These are phyloP conservation scores for Drepana falcataria DNA, from an alignment of 2,888 invertebrate genomes.

Conservation along the genomic window DNA sequence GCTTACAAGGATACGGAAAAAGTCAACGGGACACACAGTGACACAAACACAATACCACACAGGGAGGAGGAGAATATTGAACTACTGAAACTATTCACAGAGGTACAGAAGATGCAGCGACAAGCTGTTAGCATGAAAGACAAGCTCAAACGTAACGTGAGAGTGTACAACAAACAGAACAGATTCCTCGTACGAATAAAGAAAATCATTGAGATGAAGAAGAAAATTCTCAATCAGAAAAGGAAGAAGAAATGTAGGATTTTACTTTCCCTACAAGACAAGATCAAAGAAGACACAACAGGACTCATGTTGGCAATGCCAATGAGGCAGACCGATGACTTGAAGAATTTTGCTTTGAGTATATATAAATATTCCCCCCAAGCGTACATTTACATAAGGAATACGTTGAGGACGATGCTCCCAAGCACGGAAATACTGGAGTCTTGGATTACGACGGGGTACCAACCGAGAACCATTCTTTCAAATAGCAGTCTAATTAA, in stretches of 20 bases:
- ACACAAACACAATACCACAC: constrained; percentile 19
- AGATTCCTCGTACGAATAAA: constrained; percentile 48
- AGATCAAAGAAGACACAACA: constrained; percentile 63
- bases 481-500: constrained; percentile 51
- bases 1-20: constrained; percentile 14
- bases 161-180: constrained; percentile 54
- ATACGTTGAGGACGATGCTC: constrained; percentile 62
- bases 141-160: constrained; percentile 57
- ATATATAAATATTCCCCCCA: constrained; percentile 72
- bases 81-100: constrained; percentile 58
- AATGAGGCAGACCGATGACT: constrained; percentile 62
- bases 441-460: constrained; percentile 58
- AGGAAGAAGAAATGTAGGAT: constrained; percentile 66
- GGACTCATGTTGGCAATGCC: constrained; percentile 70
- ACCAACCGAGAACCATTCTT: constrained; percentile 53
- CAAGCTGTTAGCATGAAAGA: constrained; percentile 53
- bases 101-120: constrained; percentile 64
- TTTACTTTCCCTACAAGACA: constrained; percentile 61
- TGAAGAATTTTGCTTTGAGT: constrained; percentile 67
- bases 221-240: constrained; percentile 55
- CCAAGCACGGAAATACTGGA: constrained; percentile 67
- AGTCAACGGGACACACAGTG: constrained; percentile 13
- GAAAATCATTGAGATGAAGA: constrained; percentile 59
- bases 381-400: constrained; percentile 66
- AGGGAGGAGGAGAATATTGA: constrained; percentile 33